Conservation (phyloP, 2,797 vertebrate genomes). For the Syndactyla subalaris region DNA sequence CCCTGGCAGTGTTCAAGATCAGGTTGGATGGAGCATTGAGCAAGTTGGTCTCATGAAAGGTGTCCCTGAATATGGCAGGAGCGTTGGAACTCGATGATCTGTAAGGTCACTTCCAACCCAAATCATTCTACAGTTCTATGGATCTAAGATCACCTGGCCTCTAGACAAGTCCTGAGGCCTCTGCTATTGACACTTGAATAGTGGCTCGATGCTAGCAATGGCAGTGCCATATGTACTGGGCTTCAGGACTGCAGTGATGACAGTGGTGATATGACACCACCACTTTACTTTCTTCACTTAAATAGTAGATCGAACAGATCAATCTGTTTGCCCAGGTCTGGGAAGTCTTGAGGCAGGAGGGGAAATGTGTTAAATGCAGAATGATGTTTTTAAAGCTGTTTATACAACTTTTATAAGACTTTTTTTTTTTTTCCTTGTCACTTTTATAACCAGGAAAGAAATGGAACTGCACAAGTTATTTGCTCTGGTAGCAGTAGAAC, state of each 20-base stretch:
- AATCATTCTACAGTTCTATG: too few relatives aligned
- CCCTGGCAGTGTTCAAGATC: neutral
- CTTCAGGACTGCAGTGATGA: neutral
- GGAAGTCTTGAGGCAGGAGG: neutral
- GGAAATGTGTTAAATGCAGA: neutral
- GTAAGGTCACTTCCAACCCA: neutral
- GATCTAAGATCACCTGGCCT: neutral
- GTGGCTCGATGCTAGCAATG: neutral
- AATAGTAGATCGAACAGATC: neutral
- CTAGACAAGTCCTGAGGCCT: neutral
- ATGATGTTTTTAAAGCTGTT: neutral
- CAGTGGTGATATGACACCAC: neutral
- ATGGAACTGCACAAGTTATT: neutral
- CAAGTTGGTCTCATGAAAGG: neutral
- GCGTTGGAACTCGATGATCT: neutral
- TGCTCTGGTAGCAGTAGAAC: neutral
- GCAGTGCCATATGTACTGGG: accelerated
- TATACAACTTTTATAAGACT: neutral
- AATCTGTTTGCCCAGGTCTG: neutral
- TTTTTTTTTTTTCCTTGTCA: neutral
- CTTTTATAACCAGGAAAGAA: neutral
- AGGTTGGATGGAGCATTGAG: neutral
- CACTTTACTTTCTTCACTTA: neutral
- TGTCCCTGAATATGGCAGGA: accelerated
- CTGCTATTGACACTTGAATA: neutral